A percentile compares a stretch with the other conserved stretches of the same genome.
These are phyloP conservation scores for Noctua fimbriata DNA, from an alignment of 2,888 invertebrate genomes.

Conservation along the genomic window DNA sequence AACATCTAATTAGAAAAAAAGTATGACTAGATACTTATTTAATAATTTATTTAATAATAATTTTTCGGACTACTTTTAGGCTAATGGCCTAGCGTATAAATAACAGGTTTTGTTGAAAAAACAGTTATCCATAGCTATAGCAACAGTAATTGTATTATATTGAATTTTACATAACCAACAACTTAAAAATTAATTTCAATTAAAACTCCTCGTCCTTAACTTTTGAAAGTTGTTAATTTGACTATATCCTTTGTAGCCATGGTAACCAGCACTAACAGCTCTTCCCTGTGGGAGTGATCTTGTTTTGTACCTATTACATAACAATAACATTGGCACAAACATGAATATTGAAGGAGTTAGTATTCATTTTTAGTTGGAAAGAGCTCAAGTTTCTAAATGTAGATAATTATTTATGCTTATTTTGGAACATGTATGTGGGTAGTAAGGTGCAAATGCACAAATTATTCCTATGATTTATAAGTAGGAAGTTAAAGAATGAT, in stretches of 20 bases:
- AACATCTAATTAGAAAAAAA: background rate
- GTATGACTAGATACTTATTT: background rate
- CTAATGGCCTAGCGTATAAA: background rate
- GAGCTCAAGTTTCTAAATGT: conserved; percentile 32
- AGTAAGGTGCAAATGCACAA: background rate
- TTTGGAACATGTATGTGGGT: conserved; percentile 35
- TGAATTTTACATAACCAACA: background rate
- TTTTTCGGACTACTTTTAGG: background rate
- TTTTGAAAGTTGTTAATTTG: conserved; percentile 4
- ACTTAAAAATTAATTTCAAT: background rate
- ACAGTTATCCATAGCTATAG: background rate
- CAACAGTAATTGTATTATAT: background rate
- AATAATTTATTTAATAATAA: too few relatives aligned
- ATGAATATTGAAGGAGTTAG: conserved; percentile 37
- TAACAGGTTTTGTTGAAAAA: conserved; percentile 14
- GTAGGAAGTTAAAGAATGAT: too few relatives aligned
- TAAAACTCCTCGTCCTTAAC: background rate
- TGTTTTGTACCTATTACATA: conserved; percentile 48
- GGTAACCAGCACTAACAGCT: conserved; percentile 9
- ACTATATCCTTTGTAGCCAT: conserved; percentile 34
- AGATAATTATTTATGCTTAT: conserved; percentile 12
- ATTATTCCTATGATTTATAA: background rate
- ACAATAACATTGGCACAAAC: conserved; percentile 45
- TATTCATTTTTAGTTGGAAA: conserved; percentile 33
- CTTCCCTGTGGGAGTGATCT: conserved; percentile 36